phyloP scores from a whole-genome alignment of 2,888 invertebrate genomes.

The Diaperis boleti region DNA sequence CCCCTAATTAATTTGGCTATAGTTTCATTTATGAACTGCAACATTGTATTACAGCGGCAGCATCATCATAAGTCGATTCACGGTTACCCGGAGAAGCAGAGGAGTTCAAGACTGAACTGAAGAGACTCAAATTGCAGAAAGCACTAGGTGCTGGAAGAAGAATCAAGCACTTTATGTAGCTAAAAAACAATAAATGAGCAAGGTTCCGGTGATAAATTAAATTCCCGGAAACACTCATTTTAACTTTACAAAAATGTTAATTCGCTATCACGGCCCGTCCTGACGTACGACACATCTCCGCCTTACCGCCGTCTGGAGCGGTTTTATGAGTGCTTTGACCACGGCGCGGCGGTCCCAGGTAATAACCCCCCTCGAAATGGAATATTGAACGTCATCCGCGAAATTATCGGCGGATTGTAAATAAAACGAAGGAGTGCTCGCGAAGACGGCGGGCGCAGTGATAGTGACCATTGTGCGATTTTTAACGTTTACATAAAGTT shows the following conservation, averaged over 20 bases:
- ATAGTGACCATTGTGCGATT: conserved; percentile 34
- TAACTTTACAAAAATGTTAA: conserved; percentile 4
- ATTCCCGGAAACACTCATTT: not conserved
- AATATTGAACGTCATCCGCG: conserved; percentile 30
- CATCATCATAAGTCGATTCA: too few species aligned
- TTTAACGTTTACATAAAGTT: conserved; percentile 37
- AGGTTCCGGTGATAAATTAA: not conserved
- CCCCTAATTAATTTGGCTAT: too few species aligned
- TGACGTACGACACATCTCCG: too few species aligned
- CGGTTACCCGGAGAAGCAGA: too few species aligned
- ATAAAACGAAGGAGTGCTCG: conserved; percentile 24
- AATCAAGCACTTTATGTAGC: too few species aligned
- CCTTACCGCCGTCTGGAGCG: not conserved
- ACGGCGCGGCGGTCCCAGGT: conserved; percentile 14
- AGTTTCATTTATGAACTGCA: too few species aligned
- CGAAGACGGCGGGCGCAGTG: conserved; percentile 25
- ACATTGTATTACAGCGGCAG: too few species aligned
- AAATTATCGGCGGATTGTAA: conserved; percentile 34
- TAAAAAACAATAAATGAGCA: too few species aligned
- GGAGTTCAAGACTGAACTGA: too few species aligned
- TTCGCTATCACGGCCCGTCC: too few species aligned
- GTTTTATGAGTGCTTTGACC: conserved; percentile 28
- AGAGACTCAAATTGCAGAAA: too few species aligned
- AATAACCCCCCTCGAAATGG: conserved; percentile 22
- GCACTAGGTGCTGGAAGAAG: too few species aligned